Evolutionary conservation across 2,888 invertebrate species (phyloP), one percentile per base, ranked within the genome.

Genomic region (Ophion obscuratus): DNA sequence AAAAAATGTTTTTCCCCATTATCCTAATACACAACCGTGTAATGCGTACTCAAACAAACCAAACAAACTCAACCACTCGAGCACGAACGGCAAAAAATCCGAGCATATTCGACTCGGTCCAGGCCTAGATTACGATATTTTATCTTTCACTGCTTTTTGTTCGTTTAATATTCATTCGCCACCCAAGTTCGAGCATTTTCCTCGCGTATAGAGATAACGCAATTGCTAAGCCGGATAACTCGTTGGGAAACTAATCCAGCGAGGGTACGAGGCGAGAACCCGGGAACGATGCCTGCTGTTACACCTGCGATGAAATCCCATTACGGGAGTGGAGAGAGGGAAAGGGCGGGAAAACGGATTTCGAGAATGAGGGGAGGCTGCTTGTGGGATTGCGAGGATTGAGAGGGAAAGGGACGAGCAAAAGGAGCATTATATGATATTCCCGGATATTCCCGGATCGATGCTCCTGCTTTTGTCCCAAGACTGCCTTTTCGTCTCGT

Each of bases 241-340:
- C 81, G 79, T 67, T 68, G 74, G 36, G 47, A 88, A 85, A 88
- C 86, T 87, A 85, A 88, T 88, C 85, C 86, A 73, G 53, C 70
- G 71, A 70, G 67, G 83, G 81, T 81, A 73, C 82, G 59, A 75
- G 70, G 47, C 78, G 77, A 82, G 77, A 79, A 83, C 61, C 57
- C 57, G 80, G 78, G 81, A 87, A 76, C 81, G 86, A 78, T 83
- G 83, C 78, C 84, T 76, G 88, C 83, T 84, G 84, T 86, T 87
- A 74, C 75, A 80, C 86, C 57, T 83, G 82, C 86, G 88, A 89
- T 87, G 88, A 91, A 89, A 91, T 91, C 91, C 90, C 88, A 90
- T 91, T 91, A 89, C 86, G 88, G 85, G 84, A 86, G 24, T 71
- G 70, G 70, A 76, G 78, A 79, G 7, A 40, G 40, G 40, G 40